Evolutionary conservation across 2,797 vertebrate genomes (phyloP).

Genomic region (Spheniscus humboldti): DNA sequence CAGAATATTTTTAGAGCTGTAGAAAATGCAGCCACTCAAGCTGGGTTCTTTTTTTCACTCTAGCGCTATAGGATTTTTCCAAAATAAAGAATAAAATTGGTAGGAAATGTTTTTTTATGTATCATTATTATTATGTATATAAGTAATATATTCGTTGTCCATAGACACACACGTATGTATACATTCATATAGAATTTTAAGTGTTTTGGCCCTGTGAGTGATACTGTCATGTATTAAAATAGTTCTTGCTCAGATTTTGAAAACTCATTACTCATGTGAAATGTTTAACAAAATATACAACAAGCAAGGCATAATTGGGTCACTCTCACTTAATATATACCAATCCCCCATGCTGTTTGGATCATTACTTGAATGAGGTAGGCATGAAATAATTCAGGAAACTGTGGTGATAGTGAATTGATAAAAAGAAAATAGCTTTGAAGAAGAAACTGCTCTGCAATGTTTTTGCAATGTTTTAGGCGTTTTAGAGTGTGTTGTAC

Average conservation of each 20-base stretch:
- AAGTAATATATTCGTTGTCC: background rate
- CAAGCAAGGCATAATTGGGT: background rate
- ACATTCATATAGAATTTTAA: background rate
- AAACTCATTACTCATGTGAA: background rate
- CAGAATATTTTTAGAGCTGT: conserved; percentile 63
- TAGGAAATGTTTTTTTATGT: background rate
- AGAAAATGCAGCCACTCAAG: conserved; percentile 56
- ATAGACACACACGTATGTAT: accelerated
- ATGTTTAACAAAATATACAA: background rate
- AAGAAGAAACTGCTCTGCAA: background rate
- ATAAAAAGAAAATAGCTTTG: background rate
- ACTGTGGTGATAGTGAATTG: background rate
- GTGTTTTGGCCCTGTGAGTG: background rate
- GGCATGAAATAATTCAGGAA: background rate
- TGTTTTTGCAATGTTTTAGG: background rate
- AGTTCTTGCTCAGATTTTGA: background rate
- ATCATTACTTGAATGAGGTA: background rate
- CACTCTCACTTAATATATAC: background rate
- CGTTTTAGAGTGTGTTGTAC: background rate
- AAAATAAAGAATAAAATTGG: background rate
- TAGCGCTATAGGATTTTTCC: background rate
- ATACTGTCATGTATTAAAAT: background rate
- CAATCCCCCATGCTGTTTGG: background rate
- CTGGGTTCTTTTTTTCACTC: background rate
- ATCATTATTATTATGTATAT: background rate